Conservation (phyloP, 2,113 vertebrate genomes). For the Emydura subglobosa region DNA sequence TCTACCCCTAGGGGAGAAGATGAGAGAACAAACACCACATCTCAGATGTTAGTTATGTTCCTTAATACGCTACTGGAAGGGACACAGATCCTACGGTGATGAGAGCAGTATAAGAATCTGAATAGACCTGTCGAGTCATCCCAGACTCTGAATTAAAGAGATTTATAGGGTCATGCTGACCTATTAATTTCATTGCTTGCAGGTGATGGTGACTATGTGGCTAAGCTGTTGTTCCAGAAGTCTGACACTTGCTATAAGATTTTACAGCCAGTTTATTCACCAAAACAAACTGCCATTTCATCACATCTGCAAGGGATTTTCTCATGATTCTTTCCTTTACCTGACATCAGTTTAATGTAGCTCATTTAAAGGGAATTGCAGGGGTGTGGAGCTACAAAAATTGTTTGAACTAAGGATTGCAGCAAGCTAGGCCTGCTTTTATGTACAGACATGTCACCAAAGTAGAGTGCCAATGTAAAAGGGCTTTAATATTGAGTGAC, state of each 20-base stretch:
- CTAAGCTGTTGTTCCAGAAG: background rate
- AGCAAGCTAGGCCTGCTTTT: background rate
- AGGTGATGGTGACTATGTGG: background rate
- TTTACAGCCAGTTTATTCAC: background rate
- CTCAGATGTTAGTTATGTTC: background rate
- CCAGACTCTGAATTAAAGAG: background rate
- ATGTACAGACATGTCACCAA: fast-evolving
- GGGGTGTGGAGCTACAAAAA: background rate
- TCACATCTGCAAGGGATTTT: background rate
- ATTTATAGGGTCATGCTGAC: background rate
- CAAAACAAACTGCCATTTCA: background rate
- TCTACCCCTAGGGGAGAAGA: background rate
- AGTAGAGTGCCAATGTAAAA: background rate
- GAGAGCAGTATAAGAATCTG: background rate
- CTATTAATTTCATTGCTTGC: background rate
- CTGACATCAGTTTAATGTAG: background rate
- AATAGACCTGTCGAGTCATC: background rate
- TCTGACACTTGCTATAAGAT: background rate
- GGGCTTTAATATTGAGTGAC: background rate
- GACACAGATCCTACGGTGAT: background rate
- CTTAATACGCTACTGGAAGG: background rate
- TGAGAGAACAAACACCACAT: background rate
- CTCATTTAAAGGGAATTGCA: background rate
- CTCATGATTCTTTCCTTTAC: background rate
- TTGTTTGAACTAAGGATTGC: background rate